Conservation (phyloP, 2,888 invertebrate species). For the Galeruca laticollis region DNA sequence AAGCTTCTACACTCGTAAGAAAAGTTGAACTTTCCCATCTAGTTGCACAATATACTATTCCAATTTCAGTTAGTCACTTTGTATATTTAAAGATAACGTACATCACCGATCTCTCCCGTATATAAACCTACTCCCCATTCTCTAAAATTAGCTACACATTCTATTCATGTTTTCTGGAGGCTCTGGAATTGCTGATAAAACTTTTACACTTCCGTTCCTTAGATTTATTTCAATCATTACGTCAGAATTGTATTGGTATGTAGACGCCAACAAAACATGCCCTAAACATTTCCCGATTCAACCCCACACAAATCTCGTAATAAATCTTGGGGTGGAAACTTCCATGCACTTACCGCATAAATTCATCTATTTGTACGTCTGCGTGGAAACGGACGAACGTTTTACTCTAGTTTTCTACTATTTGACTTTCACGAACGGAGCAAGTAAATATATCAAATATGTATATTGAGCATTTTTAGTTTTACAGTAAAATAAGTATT, state of each 20-base stretch:
- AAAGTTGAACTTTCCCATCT: too few species aligned
- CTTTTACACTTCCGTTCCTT: constrained; percentile 5
- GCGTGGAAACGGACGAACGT: background rate
- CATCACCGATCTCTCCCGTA: too few species aligned
- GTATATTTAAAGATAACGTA: too few species aligned
- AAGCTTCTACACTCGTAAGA: too few species aligned
- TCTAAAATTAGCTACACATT: background rate
- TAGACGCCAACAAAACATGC: constrained; percentile 28
- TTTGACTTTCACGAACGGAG: too few species aligned
- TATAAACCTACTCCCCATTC: too few species aligned
- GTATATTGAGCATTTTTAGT: too few species aligned
- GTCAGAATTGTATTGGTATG: constrained; percentile 11
- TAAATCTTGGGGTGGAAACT: constrained; percentile 44
- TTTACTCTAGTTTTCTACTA: background rate
- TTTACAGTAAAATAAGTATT: too few species aligned
- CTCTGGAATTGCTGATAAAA: background rate
- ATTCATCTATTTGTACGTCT: constrained; percentile 52
- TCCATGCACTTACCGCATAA: constrained; percentile 55
- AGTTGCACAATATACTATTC: too few species aligned
- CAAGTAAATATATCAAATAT: too few species aligned
- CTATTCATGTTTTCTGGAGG: background rate
- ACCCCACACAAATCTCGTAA: constrained; percentile 42
- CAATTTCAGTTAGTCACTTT: too few species aligned
- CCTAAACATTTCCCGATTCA: constrained; percentile 37
- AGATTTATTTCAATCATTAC: constrained; percentile 23